Base-by-base conservation (phyloP, 1,140 invertebrate genomes). In the Cataglyphis hispanica region DNA sequence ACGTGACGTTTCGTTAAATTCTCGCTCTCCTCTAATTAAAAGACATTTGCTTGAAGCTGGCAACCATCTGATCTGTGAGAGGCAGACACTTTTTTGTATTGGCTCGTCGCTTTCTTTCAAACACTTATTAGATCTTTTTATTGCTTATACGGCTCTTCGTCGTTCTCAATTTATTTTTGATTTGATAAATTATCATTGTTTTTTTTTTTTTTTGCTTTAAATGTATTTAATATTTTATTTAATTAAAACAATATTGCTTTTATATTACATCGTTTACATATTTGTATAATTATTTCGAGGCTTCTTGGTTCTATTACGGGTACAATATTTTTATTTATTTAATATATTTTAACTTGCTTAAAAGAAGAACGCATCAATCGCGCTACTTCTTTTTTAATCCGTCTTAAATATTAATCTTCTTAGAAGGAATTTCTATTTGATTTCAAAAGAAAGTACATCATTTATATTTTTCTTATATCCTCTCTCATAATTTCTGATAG, bases 21-120 rank as follows among this genome's bases (percentile, higher is more conserved):
- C 76, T 81, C 53, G 53, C 37, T 63, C 64, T 76, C 74, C 60
- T 83, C 63, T 81, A 86, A 86, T 88, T 86, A 86, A 80, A 88
- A 86, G 78, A 75, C 86, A 78, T 86, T 75, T 31, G 43, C 63
- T 66, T 83, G 46, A 69, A 60, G 13, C 31, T 8, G 31, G 11
- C 50, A 25, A 50, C 19, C 56, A 75, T 58, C 40, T 60, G 22
- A 69, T 46, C 46, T 13, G 76, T 56, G 61, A 80, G 76, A 46
- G 31, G 67, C 77, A 34, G 40, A 43, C 16, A 43, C 16, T 56
- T 58, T 11, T 53, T 67, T 27, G 34, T 53, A 69, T 80, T 16
- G 22, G 46, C 46, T 46, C 34, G 13, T n/a, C 6, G 64, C 60
- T 77, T 50, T 19, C 0, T 16, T 22, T 16, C 31, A 13, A 80